These are phyloP conservation scores for Cydia splendana DNA, from an alignment of 1,140 invertebrate species.

Conservation along the genomic window DNA sequence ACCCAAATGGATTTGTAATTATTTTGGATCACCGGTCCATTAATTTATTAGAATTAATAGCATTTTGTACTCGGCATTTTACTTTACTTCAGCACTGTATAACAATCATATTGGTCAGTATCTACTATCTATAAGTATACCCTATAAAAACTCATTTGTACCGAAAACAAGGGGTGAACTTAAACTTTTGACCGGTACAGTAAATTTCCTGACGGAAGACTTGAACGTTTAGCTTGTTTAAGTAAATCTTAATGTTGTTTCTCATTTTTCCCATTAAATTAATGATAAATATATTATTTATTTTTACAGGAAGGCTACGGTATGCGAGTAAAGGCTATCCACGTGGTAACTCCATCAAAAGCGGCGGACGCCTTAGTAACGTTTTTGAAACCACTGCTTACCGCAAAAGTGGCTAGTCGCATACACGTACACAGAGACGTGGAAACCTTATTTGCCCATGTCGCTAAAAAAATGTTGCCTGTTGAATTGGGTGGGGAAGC, in stretches of 20 bases:
- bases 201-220: too few species aligned
- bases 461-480: constrained; percentile 8
- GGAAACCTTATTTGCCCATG: neutral
- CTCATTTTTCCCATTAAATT: neutral
- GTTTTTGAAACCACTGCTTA: constrained; percentile 45
- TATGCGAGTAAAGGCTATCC: constrained; percentile 48
- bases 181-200: too few species aligned
- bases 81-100: neutral
- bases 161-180: too few species aligned
- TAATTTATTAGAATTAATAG: neutral
- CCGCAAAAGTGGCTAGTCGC: neutral
- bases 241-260: too few species aligned
- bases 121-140: too few species aligned
- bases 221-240: too few species aligned
- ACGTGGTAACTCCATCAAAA: constrained; percentile 46
- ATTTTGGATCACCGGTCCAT: neutral
- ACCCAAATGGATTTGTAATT: neutral
- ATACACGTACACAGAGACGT: constrained; percentile 9
- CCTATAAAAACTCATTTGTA: too few species aligned
- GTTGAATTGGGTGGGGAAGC: neutral
- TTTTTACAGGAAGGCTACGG: constrained; percentile 50
- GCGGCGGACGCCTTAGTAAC: constrained; percentile 41
- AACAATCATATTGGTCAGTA: neutral
- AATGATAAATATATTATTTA: constrained; percentile 11
- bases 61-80: neutral